Evolutionary conservation across 2,888 invertebrate genomes (phyloP).

Genomic region (Amphipyra tragopoginis): DNA sequence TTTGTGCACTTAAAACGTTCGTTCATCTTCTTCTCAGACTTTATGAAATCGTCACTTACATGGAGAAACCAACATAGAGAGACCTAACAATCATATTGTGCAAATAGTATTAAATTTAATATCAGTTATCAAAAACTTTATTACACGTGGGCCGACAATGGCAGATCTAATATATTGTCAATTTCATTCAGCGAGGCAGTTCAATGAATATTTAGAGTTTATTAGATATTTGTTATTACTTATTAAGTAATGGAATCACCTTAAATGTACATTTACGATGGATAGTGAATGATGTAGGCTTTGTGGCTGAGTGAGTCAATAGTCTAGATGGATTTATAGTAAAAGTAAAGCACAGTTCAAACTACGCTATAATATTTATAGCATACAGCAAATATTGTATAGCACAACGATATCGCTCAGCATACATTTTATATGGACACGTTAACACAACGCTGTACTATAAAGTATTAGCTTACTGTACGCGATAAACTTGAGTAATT

Average conservation of each 20-base stretch:
- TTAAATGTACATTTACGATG: conserved; percentile 24
- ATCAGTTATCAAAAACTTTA: conserved; percentile 20
- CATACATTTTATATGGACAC: too few species aligned
- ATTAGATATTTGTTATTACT: conserved; percentile 9
- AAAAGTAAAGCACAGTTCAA: too few species aligned
- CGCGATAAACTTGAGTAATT: too few species aligned
- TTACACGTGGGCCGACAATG: conserved; percentile 22
- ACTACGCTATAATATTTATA: too few species aligned
- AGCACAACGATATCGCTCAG: too few species aligned
- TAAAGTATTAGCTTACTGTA: too few species aligned
- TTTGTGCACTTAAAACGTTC: too few species aligned
- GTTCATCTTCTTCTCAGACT: too few species aligned
- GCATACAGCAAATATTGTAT: too few species aligned
- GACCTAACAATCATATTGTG: neutral
- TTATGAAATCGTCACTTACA: neutral
- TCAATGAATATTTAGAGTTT: conserved; percentile 33
- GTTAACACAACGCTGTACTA: too few species aligned
- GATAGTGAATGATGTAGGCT: conserved; percentile 1
- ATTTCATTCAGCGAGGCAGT: conserved; percentile 12
- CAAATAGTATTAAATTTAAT: conserved; percentile 22
- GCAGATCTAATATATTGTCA: conserved; percentile 16
- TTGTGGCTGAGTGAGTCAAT: conserved; percentile 25
- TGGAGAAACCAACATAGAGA: neutral
- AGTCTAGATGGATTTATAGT: conserved; percentile 8
- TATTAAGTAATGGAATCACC: conserved; percentile 21